Conservation (phyloP, 1,140 invertebrate genomes). For the Drosophila orosa region DNA sequence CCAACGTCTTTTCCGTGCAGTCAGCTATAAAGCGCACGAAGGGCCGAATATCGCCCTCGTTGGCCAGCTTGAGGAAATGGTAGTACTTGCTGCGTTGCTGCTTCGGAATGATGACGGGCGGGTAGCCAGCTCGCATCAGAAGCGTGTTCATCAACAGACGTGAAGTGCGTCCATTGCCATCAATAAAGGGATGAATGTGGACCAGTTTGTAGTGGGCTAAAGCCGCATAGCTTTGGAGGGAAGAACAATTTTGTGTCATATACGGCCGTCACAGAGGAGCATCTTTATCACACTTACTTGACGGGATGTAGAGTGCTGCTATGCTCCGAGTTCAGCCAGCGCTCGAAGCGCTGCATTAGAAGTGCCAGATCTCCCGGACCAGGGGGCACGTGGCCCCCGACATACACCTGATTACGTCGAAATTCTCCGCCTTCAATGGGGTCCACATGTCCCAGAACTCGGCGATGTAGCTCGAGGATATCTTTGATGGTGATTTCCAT, state of each 20-base stretch:
- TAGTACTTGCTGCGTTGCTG: slow-evolving; percentile 95
- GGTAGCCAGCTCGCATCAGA: slow-evolving; percentile 98
- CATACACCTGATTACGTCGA: slow-evolving; percentile 94
- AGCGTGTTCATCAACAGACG: slow-evolving; percentile 98
- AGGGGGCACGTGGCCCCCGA: slow-evolving; percentile 96
- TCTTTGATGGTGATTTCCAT: slow-evolving; percentile 92
- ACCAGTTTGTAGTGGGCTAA: slow-evolving; percentile 98
- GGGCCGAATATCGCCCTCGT: slow-evolving; percentile 95
- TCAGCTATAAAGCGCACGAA: slow-evolving; percentile 98
- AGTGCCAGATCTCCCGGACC: slow-evolving; percentile 90
- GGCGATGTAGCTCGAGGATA: slow-evolving; percentile 95
- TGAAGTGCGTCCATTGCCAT: slow-evolving; percentile 98
- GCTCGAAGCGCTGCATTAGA: slow-evolving; percentile 94
- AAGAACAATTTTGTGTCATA: neutral
- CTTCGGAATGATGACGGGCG: slow-evolving; percentile 97
- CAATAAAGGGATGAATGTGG: slow-evolving; percentile 96
- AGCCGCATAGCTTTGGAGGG: slow-evolving; percentile 88
- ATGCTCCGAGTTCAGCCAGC: slow-evolving; percentile 96
- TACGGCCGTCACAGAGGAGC: neutral
- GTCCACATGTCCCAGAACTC: slow-evolving; percentile 97
- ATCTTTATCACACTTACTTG: slow-evolving; percentile 85
- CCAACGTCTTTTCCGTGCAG: slow-evolving; percentile 96
- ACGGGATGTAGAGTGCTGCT: slow-evolving; percentile 94
- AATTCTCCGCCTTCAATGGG: slow-evolving; percentile 94
- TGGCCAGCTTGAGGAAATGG: slow-evolving; percentile 94